Evolutionary conservation across 1,140 invertebrate genomes (phyloP).

Genomic region (Planococcus citri): DNA sequence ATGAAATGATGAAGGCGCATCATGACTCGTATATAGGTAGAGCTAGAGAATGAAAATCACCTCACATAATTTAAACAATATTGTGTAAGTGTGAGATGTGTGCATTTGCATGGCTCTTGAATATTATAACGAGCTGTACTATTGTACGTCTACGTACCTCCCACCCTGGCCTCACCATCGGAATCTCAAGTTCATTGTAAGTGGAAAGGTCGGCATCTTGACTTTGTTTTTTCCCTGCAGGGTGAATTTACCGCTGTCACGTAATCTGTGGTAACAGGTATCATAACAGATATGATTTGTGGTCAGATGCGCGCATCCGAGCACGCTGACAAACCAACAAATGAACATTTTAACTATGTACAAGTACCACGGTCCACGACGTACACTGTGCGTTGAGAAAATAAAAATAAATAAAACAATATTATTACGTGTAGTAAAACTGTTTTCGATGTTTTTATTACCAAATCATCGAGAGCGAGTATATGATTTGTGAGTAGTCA

Average conservation of each 20-base stretch:
- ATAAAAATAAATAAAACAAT: too few species aligned
- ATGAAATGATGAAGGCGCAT: too few species aligned
- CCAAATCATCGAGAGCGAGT: too few species aligned
- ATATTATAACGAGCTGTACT: not conserved
- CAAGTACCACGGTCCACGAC: too few species aligned
- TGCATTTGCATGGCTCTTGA: not conserved
- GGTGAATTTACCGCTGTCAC: conserved; percentile 1
- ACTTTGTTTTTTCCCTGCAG: not conserved
- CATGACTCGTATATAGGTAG: too few species aligned
- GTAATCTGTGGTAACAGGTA: conserved; percentile 6
- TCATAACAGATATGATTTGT: not conserved
- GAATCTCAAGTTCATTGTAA: conserved; percentile 7
- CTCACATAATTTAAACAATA: not conserved
- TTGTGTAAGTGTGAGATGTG: too few species aligned
- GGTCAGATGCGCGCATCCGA: not conserved
- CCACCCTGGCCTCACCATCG: too few species aligned
- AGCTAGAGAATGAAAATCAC: not conserved
- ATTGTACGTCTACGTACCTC: too few species aligned
- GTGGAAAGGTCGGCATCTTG: not conserved
- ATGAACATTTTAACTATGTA: not conserved
- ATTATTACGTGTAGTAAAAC: too few species aligned
- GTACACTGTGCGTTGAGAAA: too few species aligned
- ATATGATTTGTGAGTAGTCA: too few species aligned
- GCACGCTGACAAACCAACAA: not conserved
- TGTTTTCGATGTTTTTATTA: too few species aligned